phyloP scores from a whole-genome alignment of 2,888 invertebrate species.

The Caradrina clavipalpis region DNA sequence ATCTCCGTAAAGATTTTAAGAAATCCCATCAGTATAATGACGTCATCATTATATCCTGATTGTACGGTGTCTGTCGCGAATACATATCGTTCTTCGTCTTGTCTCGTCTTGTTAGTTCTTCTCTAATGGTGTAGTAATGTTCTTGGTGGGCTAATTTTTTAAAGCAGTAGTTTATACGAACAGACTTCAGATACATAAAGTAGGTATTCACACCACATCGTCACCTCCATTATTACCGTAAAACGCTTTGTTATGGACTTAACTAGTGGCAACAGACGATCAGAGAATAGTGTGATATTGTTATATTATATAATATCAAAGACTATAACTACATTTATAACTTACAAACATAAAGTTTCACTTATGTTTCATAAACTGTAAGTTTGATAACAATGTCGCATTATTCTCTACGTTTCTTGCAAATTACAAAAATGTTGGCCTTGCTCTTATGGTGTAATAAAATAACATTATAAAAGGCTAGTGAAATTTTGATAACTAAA shows the following conservation, averaged over 20 bases:
- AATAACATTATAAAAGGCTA: constrained; percentile 89
- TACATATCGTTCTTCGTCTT: constrained; percentile 87
- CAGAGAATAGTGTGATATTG: constrained; percentile 68
- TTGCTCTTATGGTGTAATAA: constrained; percentile 86
- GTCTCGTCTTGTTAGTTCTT: constrained; percentile 77
- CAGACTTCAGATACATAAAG: constrained; percentile 42
- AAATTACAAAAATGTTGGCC: constrained; percentile 83
- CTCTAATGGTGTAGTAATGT: constrained; percentile 71
- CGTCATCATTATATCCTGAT: constrained; percentile 62
- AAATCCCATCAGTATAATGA: constrained; percentile 8
- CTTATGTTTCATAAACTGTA: constrained; percentile 12
- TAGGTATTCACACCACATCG: constrained; percentile 60
- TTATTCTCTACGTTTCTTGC: constrained; percentile 68
- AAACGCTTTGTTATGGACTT: constrained; percentile 66
- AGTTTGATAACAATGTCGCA: constrained; percentile 68
- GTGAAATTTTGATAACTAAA: constrained; percentile 90
- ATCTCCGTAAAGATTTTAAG: neutral
- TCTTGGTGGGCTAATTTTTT: constrained; percentile 71
- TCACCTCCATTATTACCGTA: constrained; percentile 60
- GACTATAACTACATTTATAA: neutral
- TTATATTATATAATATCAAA: constrained; percentile 31
- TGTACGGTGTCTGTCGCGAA: constrained; percentile 78
- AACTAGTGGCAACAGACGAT: constrained; percentile 64
- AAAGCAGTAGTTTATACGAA: constrained; percentile 64
- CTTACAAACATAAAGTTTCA: constrained; percentile 2